These are phyloP conservation scores for Emydura subglobosa DNA, from an alignment of 2,113 vertebrate genomes.

Conservation along the genomic window DNA sequence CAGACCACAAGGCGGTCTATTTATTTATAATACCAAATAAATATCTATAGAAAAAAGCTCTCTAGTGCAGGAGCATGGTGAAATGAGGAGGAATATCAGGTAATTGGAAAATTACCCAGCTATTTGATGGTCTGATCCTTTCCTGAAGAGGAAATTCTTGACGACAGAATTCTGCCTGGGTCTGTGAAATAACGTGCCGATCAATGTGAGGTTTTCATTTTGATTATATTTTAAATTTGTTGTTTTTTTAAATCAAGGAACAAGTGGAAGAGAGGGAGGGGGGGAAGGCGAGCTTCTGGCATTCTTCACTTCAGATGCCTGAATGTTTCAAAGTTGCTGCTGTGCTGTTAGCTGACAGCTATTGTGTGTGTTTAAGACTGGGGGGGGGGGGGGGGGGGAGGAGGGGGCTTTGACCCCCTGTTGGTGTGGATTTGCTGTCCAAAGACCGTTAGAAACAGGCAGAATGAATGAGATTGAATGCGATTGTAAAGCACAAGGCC, in stretches of 20 bases:
- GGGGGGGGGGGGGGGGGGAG: constrained; percentile 67
- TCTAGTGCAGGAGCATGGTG: background rate
- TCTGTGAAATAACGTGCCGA: background rate
- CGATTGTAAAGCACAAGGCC: constrained; percentile 94
- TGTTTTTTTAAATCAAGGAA: background rate
- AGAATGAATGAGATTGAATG: constrained; percentile 92
- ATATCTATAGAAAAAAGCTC: constrained; percentile 28
- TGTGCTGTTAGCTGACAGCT: constrained; percentile 77
- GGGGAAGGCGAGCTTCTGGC: background rate
- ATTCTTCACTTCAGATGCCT: constrained; percentile 51
- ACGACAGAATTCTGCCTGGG: constrained; percentile 34
- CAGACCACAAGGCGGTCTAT: background rate
- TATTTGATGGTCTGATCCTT: constrained; percentile 52
- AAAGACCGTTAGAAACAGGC: constrained; percentile 92
- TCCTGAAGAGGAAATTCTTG: constrained; percentile 62
- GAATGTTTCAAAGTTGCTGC: constrained; percentile 75
- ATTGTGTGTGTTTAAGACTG: constrained; percentile 88
- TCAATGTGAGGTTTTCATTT: background rate
- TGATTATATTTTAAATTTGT: constrained; percentile 45
- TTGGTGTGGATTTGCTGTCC: constrained; percentile 89
- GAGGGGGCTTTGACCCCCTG: constrained; percentile 85
- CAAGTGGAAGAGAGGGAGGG: constrained; percentile 23
- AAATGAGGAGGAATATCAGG: constrained; percentile 48
- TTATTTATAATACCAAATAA: constrained; percentile 36
- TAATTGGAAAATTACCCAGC: constrained; percentile 49